A percentile compares a stretch with the other conserved stretches of the same genome.
Conservation (phyloP, 2,113 vertebrate species). For the Ammodytes dubius region DNA sequence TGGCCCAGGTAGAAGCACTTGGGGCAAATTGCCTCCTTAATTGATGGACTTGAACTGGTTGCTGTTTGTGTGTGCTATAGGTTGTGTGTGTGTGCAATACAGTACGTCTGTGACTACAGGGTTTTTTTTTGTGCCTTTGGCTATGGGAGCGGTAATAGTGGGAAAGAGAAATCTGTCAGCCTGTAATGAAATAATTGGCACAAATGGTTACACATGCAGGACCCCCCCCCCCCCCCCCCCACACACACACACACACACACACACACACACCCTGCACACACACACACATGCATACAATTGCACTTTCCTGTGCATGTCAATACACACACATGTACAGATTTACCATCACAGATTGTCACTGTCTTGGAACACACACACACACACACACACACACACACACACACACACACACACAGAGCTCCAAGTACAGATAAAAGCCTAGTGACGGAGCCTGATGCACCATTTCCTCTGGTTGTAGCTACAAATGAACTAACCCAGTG, state of each 20-base stretch:
- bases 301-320: background rate
- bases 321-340: background rate
- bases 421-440: constrained; percentile 57
- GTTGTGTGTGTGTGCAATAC: constrained; percentile 2
- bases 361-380: background rate
- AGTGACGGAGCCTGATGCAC: constrained; percentile 59
- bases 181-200: constrained; percentile 82
- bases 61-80: constrained; percentile 55
- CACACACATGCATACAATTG: background rate
- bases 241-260: background rate
- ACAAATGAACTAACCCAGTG: constrained; percentile 65
- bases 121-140: constrained; percentile 59
- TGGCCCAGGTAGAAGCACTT: constrained; percentile 80
- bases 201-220: constrained; percentile 61
- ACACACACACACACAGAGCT: constrained; percentile 15
- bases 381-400: background rate
- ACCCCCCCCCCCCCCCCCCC: background rate
- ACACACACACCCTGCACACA: background rate
- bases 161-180: constrained; percentile 75
- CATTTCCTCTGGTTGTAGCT: constrained; percentile 64
- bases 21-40: constrained; percentile 79
- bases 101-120: constrained; percentile 25
- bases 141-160: constrained; percentile 63
- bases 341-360: too few relatives aligned
- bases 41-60: constrained; percentile 80